Evolutionary conservation across 2,797 vertebrate species (phyloP), one percentile per base, ranked within the genome.

Genomic region (Arnoldichthys spilopterus): DNA sequence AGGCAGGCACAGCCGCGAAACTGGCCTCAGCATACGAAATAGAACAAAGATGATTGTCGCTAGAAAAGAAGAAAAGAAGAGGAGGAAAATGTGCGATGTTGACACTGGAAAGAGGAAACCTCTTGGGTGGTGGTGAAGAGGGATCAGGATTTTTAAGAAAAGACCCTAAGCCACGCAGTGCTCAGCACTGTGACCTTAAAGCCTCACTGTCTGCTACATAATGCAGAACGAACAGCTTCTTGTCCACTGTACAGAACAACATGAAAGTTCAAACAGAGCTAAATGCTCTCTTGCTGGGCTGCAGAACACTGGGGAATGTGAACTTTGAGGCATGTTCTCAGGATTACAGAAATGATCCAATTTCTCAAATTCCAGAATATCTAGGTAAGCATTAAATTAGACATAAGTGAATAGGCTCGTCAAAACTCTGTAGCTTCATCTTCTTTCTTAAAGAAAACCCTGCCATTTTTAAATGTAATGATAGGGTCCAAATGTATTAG

Each of bases 1-100:
- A 98, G 96, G 94, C 96, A 97, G 97, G 96, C 96, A 97, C 96
- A 96, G 96, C 92, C 95, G 93, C 92, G 94, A 93, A 92, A 94
- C 94, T 93, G 92, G 68, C 93, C 93, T 89, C 86, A 83, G 83
- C 74, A 88, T 58, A 12, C 73, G 32, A 15, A 15, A 18, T 72
- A 69, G 26, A 76, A 30, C 22, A 16, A 37, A 68, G 1, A 78
- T 24, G 16, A 72, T 78, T 24, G 81, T 64, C 20, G 13, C 0
- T n/a, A 75, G 4, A 79, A 72, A 81, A 45, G 73, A 80, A 72
- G 64, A 77, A 63, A 22, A 77, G 11, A 6, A 56, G 66, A 30
- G 63, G 85, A 86, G 63, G 73, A 79, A 34, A 86, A 82, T 0
- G 81, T 86, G 47, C 43, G 53, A 45, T 49, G 61, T n/a, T 37